Evolutionary conservation across 2,113 vertebrate species (phyloP).

Genomic region (Pluvianellus socialis): DNA sequence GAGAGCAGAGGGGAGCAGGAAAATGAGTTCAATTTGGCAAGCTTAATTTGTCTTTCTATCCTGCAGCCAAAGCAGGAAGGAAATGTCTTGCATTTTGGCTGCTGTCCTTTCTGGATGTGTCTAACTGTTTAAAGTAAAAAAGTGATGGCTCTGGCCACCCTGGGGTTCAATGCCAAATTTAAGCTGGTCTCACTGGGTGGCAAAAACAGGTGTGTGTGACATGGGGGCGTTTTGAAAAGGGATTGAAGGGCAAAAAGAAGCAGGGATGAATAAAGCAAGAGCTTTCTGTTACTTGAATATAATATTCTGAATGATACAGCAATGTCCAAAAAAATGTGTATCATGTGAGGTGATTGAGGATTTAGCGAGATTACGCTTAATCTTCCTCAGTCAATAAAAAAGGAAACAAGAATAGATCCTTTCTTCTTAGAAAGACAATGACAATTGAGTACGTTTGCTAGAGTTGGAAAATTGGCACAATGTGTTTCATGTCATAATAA

Average conservation of each 20-base stretch:
- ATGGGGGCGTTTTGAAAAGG: neutral
- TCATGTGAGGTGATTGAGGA: slow-evolving; percentile 30
- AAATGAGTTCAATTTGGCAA: neutral
- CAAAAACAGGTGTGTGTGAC: neutral
- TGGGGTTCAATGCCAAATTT: neutral
- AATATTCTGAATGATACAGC: slow-evolving; percentile 16
- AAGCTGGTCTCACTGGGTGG: neutral
- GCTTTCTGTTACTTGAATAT: neutral
- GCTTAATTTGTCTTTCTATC: neutral
- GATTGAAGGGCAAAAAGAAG: neutral
- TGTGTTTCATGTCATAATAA: neutral
- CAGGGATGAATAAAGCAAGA: neutral
- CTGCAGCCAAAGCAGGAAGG: neutral
- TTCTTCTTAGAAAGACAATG: slow-evolving; percentile 70
- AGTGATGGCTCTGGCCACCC: neutral
- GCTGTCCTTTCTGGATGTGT: neutral
- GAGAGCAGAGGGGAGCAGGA: neutral
- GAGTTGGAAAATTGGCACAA: slow-evolving; percentile 23
- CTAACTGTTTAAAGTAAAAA: neutral
- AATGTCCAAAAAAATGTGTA: neutral
- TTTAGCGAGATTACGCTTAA: slow-evolving; percentile 66
- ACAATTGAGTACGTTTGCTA: neutral
- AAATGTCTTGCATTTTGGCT: neutral
- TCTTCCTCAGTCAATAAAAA: slow-evolving; percentile 40
- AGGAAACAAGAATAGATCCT: slow-evolving; percentile 45